phyloP scores from a whole-genome alignment of 2,888 invertebrate genomes.

The Caenorhabditis doughertyi region DNA sequence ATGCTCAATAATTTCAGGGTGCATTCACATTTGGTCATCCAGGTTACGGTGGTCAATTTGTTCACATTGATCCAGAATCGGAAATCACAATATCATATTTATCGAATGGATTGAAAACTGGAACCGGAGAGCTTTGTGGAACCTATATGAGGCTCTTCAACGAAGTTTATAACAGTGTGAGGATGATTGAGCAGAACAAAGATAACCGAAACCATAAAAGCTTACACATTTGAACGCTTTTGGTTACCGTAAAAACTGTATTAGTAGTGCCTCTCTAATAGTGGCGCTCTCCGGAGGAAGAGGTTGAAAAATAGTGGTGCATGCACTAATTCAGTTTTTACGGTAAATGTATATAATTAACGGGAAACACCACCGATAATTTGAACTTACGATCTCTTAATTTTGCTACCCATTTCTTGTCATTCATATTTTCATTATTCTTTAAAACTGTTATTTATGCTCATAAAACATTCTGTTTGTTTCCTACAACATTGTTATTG shows the following conservation, averaged over 20 bases:
- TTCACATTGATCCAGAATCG: slow-evolving; percentile 75
- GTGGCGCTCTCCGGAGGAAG: too few species aligned
- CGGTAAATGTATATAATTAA: neutral
- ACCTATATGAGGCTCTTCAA: slow-evolving; percentile 75
- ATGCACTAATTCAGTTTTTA: too few species aligned
- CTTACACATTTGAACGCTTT: neutral
- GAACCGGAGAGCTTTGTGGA: slow-evolving; percentile 77
- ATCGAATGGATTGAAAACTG: slow-evolving; percentile 79
- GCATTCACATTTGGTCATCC: slow-evolving; percentile 80
- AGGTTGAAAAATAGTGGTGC: too few species aligned
- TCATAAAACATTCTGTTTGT: too few species aligned
- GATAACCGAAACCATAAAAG: neutral
- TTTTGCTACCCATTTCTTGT: neutral
- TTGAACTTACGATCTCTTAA: neutral
- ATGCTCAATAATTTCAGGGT: slow-evolving; percentile 58
- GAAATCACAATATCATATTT: slow-evolving; percentile 74
- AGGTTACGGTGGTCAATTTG: slow-evolving; percentile 79
- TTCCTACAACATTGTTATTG: too few species aligned
- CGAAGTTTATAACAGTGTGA: slow-evolving; percentile 66
- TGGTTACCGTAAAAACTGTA: too few species aligned
- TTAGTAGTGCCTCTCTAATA: too few species aligned
- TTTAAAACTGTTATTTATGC: neutral
- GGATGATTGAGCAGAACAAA: too few species aligned
- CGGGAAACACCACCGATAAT: neutral
- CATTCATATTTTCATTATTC: neutral